Conservation (phyloP, 2,113 vertebrate species). For the Xiphophorus hellerii region DNA sequence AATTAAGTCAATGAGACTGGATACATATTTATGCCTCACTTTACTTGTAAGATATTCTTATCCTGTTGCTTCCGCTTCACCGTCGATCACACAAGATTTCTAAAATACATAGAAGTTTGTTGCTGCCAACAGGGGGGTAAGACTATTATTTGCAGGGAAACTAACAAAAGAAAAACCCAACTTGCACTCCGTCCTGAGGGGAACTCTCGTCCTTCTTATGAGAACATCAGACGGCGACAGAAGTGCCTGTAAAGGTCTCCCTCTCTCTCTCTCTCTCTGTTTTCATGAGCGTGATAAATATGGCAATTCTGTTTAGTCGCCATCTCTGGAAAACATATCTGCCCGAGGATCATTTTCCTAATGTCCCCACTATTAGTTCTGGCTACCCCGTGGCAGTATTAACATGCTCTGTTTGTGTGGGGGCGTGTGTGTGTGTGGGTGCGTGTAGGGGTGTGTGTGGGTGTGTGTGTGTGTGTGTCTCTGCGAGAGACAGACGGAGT, state of each 20-base stretch:
- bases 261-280: conserved; percentile 25
- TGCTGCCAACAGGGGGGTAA: background rate
- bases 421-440: conserved; percentile 58
- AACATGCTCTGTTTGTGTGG: conserved; percentile 60
- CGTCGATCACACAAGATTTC: too few relatives aligned
- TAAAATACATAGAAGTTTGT: background rate
- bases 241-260: conserved; percentile 22
- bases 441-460: conserved; percentile 53
- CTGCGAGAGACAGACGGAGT: conserved; percentile 21
- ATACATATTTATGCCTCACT: too few relatives aligned
- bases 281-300: conserved; percentile 80
- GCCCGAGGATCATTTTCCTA: conserved; percentile 79
- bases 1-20: too few relatives aligned
- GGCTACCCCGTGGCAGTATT: conserved; percentile 78
- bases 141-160: background rate
- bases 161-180: conserved; percentile 13
- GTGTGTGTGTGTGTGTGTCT: conserved; percentile 54
- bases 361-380: conserved; percentile 80
- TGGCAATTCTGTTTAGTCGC: conserved; percentile 79
- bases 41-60: too few relatives aligned
- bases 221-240: conserved; percentile 69
- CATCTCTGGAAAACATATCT: conserved; percentile 81
- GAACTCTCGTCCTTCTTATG: conserved; percentile 71
- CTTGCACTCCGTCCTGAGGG: conserved; percentile 47
- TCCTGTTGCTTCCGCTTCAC: too few relatives aligned